Conservation (phyloP, 1,140 invertebrate species). For the Orchesella cincta region DNA sequence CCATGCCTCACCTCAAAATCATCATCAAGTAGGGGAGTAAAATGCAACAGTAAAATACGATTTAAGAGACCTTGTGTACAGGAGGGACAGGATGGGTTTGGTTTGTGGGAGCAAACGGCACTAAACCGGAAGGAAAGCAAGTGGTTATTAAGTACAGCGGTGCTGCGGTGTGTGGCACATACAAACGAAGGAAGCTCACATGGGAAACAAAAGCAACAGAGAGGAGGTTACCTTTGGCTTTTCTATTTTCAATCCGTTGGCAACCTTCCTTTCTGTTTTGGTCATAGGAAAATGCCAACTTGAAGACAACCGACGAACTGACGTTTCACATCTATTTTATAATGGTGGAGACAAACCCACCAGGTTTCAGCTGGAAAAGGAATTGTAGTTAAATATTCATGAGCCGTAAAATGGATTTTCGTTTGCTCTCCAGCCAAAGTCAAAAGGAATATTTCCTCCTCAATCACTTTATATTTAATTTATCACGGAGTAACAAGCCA, state of each 20-base stretch:
- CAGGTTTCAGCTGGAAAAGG: no score
- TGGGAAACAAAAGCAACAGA: not conserved
- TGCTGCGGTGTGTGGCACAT: not conserved
- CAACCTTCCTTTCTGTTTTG: no score
- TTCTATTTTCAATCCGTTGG: no score
- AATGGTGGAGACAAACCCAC: no score
- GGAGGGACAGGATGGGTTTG: no score
- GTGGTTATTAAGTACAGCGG: not conserved
- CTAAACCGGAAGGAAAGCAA: not conserved
- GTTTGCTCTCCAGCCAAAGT: conserved; percentile 2
- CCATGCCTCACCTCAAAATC: not conserved
- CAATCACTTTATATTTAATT: not conserved
- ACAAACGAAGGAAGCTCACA: not conserved
- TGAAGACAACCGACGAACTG: no score
- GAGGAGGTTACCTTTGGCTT: no score
- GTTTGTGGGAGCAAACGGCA: no score
- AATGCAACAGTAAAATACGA: not conserved
- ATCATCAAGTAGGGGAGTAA: no score
- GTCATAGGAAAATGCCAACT: no score
- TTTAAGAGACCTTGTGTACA: not conserved
- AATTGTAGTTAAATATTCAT: conserved; percentile 25
- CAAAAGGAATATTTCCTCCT: not conserved
- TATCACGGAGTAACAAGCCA: not conserved
- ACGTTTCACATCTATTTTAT: no score
- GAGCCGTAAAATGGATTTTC: conserved; percentile 8